Evolutionary conservation across 23 tunicate genomes (phyloP), one percentile per base, ranked within the genome.

Genomic region (Styela clava): DNA sequence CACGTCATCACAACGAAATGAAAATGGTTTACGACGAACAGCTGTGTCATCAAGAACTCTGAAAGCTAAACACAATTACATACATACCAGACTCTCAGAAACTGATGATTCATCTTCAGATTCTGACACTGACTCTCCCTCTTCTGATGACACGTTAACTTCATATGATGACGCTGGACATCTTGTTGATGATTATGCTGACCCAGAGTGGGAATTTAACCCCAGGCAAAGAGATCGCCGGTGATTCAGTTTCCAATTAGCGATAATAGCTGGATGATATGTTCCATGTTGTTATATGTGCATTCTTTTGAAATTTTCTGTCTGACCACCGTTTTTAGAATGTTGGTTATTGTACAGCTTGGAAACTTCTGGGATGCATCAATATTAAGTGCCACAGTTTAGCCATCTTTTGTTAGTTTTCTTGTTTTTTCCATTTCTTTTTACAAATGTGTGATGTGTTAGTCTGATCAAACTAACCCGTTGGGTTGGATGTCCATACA

Each of bases 131-230:
- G 64, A 44, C 16, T 36, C 16, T 52, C 33, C 20, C 19, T 67
- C 71, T 24, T 76, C 81, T 16, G 64, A 36, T 21, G 81, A 76
- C 27, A 33, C 81, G 12, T 23, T 27, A 24, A 35, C 32, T 44
- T 35, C 81, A 1, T 44, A 26, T 22, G 81, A 76, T 76, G 81
- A 76, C 24, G 81, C 81, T 9, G 81, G 81, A 33, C 81, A 76
- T 76, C 64, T 44, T 7, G 29, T 76, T 22, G 81, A 76, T 29
- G 81, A 76, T 76, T 52, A 21, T 52, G 81, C 81, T 1, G 81
- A 76, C 1, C 81, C 81, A 7, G 81, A 76, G 33, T 76, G 81
- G 81, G 65, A 25, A 27, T 27, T 19, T 44, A 34, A 33, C 7
- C 77, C 77, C 34, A 33, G 77, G 23, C 37, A 71, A 21, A 71